Base-by-base conservation (phyloP, 2,113 vertebrate species). In the Thinocorus orbignyianus region DNA sequence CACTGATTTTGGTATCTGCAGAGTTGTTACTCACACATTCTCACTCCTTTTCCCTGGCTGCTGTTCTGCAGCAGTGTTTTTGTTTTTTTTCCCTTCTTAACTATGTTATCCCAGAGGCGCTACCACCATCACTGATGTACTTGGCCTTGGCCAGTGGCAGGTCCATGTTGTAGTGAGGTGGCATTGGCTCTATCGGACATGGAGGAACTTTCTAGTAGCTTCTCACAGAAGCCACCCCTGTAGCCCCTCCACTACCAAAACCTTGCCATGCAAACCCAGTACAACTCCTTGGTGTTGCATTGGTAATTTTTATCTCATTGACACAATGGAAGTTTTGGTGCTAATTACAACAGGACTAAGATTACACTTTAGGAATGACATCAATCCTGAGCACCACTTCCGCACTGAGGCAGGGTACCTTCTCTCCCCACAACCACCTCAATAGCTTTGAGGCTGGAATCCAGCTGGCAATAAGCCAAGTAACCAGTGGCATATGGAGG, bases 331-430 rank as follows among this genome's bases (percentile, higher is more conserved):
- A 73, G 13, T 55, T 88, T 58, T 64, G 2, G 28, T 71, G 5
- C 14, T 74, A 39, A 77, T 90, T 74, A n/a, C 33, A 48, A 4
- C 8, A 23, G 24, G 57, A 61, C 35, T 60, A 58, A 54, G 20
- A 55, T 30, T 46, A 31, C 14, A 8, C 11, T 66, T 39, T 7
- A 52, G 44, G 35, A 71, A 1, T 62, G 54, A 28, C 35, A 77
- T 7, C 24, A 41, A 6, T 9, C 4, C 44, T n/a, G 46, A 88
- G 8, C 7, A 69, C 2, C 4, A 41, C 6, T 24, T 44, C 16
- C 2, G 0, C 31, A 48, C 23, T 0, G 0, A 83, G 42, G 42
- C 1, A 3, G 30, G 30, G 68, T 61, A 72, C 41, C 26, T 68
- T 68, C 20, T 13, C 37, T 90, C 46, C 30, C 17, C 35, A 57